phyloP scores from a whole-genome alignment of 2,888 invertebrate species.

The Carterocephalus palaemon region DNA sequence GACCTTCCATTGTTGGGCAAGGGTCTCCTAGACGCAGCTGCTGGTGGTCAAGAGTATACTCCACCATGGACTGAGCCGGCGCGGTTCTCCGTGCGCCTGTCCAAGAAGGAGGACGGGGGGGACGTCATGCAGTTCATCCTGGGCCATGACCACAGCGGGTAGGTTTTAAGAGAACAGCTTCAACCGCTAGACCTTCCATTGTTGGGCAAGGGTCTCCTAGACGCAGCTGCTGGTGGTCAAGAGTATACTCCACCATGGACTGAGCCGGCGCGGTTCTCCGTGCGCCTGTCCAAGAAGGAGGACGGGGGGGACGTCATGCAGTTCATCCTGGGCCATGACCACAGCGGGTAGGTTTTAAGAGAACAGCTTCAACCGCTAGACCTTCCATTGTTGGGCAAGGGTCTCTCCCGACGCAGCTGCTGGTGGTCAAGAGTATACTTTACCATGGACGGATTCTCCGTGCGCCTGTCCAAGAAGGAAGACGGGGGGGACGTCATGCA shows the following conservation, averaged over 20 bases:
- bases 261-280: constrained; percentile 73
- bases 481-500: constrained; percentile 78
- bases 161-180: constrained; percentile 32
- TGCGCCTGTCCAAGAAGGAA: constrained; percentile 68
- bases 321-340: constrained; percentile 71
- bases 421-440: too few species aligned
- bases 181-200: too few species aligned
- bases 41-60: too few species aligned
- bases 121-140: constrained; percentile 80
- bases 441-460: constrained; percentile 80
- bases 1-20: too few species aligned
- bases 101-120: constrained; percentile 65
- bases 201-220: too few species aligned
- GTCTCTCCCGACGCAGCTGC: too few species aligned
- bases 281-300: constrained; percentile 68
- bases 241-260: constrained; percentile 82
- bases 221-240: too few species aligned
- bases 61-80: constrained; percentile 81
- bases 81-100: constrained; percentile 74
- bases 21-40: too few species aligned
- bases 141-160: constrained; percentile 62
- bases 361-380: too few species aligned
- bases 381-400: too few species aligned
- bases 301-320: constrained; percentile 78
- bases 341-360: constrained; percentile 50